Percentiles rank a stretch among this genome's conserved stretches.
These are phyloP conservation scores for Abrostola triplasia DNA, from an alignment of 2,888 invertebrate genomes.

Conservation along the genomic window DNA sequence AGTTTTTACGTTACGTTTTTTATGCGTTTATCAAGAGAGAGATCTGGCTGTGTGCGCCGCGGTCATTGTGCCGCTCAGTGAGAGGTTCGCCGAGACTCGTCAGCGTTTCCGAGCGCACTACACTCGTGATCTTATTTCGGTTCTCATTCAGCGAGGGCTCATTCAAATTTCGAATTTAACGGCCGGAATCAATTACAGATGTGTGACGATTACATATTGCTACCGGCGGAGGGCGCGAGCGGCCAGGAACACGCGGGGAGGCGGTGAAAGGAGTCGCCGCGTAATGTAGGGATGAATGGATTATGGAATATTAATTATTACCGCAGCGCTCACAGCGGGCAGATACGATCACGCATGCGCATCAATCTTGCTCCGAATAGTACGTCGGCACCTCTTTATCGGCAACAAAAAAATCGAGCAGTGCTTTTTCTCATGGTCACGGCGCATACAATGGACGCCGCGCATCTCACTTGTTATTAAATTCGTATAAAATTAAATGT, in stretches of 20 bases:
- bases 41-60: constrained; percentile 82
- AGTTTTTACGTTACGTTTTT: constrained; percentile 83
- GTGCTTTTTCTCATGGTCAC: constrained; percentile 82
- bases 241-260: constrained; percentile 43
- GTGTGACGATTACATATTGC: constrained; percentile 82
- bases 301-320: constrained; percentile 85
- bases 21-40: constrained; percentile 84
- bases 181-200: constrained; percentile 82
- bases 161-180: constrained; percentile 86
- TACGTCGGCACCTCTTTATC: constrained; percentile 87
- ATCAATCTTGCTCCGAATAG: constrained; percentile 83
- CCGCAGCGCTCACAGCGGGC: constrained; percentile 78
- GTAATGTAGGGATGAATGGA: constrained; percentile 77
- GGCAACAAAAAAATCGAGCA: constrained; percentile 79
- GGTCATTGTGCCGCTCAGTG: constrained; percentile 82
- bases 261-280: constrained; percentile 71
- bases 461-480: constrained; percentile 87
- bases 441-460: constrained; percentile 77
- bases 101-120: constrained; percentile 69
- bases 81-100: constrained; percentile 64
- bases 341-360: constrained; percentile 79
- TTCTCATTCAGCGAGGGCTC: constrained; percentile 79
- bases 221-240: constrained; percentile 69
- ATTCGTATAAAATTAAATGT: constrained; percentile 88
- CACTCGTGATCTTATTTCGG: constrained; percentile 83